Evolutionary conservation across 2,888 invertebrate species (phyloP), one percentile per base, ranked within the genome.

Genomic region (Willowsia nigromaculata): DNA sequence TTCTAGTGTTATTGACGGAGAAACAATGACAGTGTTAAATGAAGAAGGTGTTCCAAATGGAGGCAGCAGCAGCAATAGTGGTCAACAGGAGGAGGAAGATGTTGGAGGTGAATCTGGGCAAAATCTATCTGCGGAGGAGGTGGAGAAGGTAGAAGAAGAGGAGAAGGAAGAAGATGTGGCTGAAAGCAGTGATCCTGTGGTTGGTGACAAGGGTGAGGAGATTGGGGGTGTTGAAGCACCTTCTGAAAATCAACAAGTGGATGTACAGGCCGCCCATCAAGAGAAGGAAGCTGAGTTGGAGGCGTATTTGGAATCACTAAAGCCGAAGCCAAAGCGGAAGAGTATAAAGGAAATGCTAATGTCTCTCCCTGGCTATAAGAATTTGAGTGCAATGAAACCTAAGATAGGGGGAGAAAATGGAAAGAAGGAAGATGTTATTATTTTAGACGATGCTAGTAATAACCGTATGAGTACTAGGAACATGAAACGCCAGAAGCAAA

Each of bases 381-480:
- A 90, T 13, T 30, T 92, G n/a, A 83, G 90, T 9, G 93, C 93
- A 91, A 92, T 94, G 33, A 93, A 93, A 90, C 96, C 96, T 0
- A 94, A 94, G 22, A 93, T 96, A 1, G 95, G 95, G 95, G 95
- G 0, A 94, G 94, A 68, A 22, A 53, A 0, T 43, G 65, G 33
- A 94, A 37, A 37, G 9, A 53, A 53, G 68, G 25, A 74, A 3
- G 71, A 74, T 11, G 93, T 96, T 4, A 96, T 97, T 80, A 95
- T 96, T 93, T 94, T 97, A 50, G 95, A 96, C 90, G 94, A 94
- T 2, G 94, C 95, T 0, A 93, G 94, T 33, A 93, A 82, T 91
- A 15, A 22, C 11, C 94, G 94, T 90, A 93, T 92, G 13, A 93
- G 93, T 90, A 92, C 95, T 5, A 95, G 95, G 65, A 56, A 84